Evolutionary conservation across 2,888 invertebrate species (phyloP).

Genomic region (Volucella inflata): DNA sequence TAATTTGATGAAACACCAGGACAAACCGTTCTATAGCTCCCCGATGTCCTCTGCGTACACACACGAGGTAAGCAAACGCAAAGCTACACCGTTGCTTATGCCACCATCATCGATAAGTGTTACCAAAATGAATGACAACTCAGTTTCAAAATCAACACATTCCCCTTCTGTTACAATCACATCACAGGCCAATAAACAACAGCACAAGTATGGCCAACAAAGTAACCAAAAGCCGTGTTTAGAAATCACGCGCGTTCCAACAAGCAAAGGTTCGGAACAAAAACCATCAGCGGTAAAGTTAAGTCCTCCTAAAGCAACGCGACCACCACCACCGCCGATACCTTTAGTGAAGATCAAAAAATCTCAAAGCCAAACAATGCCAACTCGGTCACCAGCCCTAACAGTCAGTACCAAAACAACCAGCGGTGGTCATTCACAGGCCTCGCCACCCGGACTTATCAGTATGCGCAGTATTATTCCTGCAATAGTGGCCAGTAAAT

Average conservation of each 20-base stretch:
- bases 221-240: constrained; percentile 78
- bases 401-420: constrained; percentile 74
- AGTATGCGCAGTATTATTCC: constrained; percentile 79
- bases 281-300: constrained; percentile 75
- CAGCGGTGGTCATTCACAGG: constrained; percentile 76
- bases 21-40: constrained; percentile 78
- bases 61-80: constrained; percentile 76
- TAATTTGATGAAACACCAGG: constrained; percentile 57
- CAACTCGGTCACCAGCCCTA: constrained; percentile 73
- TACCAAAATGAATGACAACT: constrained; percentile 58
- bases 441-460: constrained; percentile 80
- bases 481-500: constrained; percentile 67
- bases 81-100: constrained; percentile 76
- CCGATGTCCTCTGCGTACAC: constrained; percentile 78
- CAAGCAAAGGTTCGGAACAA: constrained; percentile 22
- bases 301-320: constrained; percentile 79
- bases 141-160: constrained; percentile 40
- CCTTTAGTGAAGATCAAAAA: constrained; percentile 85
- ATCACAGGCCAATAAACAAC: constrained; percentile 54
- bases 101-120: constrained; percentile 81
- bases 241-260: constrained; percentile 81
- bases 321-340: constrained; percentile 85
- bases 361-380: constrained; percentile 77
- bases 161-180: constrained; percentile 76
- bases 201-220: constrained; percentile 62